Base-by-base conservation (phyloP, 2,113 vertebrate genomes). In the Engystomops pustulosus region DNA sequence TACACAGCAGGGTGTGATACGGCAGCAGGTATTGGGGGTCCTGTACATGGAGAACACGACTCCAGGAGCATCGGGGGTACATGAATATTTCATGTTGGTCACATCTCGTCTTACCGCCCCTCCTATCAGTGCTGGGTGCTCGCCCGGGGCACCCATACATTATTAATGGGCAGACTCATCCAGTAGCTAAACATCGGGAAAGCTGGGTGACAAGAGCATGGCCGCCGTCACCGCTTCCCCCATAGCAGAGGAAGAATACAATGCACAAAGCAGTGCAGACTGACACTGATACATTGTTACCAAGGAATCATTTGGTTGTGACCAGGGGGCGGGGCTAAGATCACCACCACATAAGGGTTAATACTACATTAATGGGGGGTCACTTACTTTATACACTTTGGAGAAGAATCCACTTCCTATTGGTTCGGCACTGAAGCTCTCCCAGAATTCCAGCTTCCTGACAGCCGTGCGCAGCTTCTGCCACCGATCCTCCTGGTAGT, bases 391-490 rank as follows among this genome's bases (percentile, higher is more conserved):
- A 87, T 95, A 97, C 58, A 97, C 96, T 86, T 93, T 95, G 86
- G 95, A 96, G 91, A 96, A 96, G 90, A 97, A 97, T 58, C 96
- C 95, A 0, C 92, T 95, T 32, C 95, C 96, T 1, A 95, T 94
- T 11, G 96, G 90, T 85, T 97, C 95, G 0, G 93, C 83, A 0
- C 84, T 93, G 87, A 97, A 96, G 89, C 92, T 96, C 85, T 96
- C 96, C 96, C 96, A 97, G 89, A 96, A 96, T 60, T 97, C 96
- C 84, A 97, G 93, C 87, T 93, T 96, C 58, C 94, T 90, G 81
- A 97, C 95, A 0, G 95, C 93, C 0, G 93, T 95, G 80, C 95
- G 94, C 2, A 97, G 91, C 83, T 91, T 94, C 91, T 96, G 95
- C 95, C 96, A 96, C 69, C 94, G 94, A 87, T 95, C 94, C 86